Percentiles rank a stretch among this genome's conserved stretches.
phyloP scores from a whole-genome alignment of 2,797 vertebrate species.

The Pseudomugil gertrudae region DNA sequence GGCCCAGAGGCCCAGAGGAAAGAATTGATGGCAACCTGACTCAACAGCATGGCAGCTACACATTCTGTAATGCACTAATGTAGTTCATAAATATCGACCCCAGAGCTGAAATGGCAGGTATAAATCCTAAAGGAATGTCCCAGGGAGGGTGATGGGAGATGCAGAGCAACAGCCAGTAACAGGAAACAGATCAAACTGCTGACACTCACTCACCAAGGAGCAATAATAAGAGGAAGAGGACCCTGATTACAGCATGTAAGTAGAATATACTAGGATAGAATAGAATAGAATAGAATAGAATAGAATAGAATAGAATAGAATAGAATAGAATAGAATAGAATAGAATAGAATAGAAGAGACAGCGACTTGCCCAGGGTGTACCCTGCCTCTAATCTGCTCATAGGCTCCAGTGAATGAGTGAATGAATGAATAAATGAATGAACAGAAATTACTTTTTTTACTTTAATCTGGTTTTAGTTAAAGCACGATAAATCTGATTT shows the following conservation, averaged over 20 bases:
- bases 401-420: too few species aligned
- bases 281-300: slow-evolving; percentile 17
- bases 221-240: not conserved
- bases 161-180: slow-evolving; percentile 22
- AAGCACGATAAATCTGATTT: not conserved
- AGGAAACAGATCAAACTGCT: slow-evolving; percentile 63
- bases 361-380: too few species aligned
- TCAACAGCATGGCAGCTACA: slow-evolving; percentile 57
- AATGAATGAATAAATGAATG: too few species aligned
- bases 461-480: not conserved
- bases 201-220: slow-evolving; percentile 33
- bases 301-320: not conserved
- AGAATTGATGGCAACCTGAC: slow-evolving; percentile 54
- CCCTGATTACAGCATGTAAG: slow-evolving; percentile 10
- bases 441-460: too few species aligned
- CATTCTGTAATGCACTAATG: slow-evolving; percentile 67
- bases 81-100: slow-evolving; percentile 80
- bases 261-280: slow-evolving; percentile 21
- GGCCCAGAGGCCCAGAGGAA: slow-evolving; percentile 29
- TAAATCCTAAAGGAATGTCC: slow-evolving; percentile 69
- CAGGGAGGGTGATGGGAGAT: slow-evolving; percentile 53
- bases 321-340: not conserved
- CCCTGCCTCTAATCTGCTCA: too few species aligned
- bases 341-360: not conserved
- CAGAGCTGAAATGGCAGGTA: slow-evolving; percentile 61